phyloP scores from a whole-genome alignment of 2,888 invertebrate genomes.

The Aspidapion aeneum region DNA sequence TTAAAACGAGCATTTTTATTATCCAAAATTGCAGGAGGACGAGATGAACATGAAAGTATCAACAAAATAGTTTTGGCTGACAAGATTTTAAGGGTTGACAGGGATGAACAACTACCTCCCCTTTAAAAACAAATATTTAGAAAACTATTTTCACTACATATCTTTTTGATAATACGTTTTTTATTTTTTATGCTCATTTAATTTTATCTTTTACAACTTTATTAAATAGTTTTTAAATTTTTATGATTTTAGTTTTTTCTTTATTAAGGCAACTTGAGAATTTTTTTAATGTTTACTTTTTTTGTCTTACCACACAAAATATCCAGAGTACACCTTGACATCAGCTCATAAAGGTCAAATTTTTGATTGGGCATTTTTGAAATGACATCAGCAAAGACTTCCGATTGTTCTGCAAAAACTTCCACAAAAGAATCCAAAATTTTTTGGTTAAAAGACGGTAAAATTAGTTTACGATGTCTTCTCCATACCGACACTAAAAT shows the following conservation, averaged over 20 bases:
- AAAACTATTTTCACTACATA: no score
- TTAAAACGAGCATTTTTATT: conserved; percentile 43
- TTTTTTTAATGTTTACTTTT: no score
- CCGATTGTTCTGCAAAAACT: conserved; percentile 58
- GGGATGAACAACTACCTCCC: conserved; percentile 45
- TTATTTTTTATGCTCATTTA: not conserved
- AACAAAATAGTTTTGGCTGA: conserved; percentile 47
- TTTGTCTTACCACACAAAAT: conserved; percentile 61
- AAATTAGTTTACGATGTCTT: conserved; percentile 54
- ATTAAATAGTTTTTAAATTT: not conserved
- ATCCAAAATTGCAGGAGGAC: conserved; percentile 41
- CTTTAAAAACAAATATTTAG: conserved; percentile 23
- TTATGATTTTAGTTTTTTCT: no score
- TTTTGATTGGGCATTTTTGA: conserved; percentile 42
- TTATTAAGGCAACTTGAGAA: no score
- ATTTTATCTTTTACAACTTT: not conserved
- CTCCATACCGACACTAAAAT: conserved; percentile 56
- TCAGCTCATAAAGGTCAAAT: conserved; percentile 53
- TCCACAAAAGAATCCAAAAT: conserved; percentile 59
- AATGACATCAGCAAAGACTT: conserved; percentile 50
- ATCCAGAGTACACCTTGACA: conserved; percentile 58
- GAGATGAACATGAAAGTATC: conserved; percentile 42
- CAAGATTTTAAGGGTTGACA: conserved; percentile 46
- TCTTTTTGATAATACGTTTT: not conserved
- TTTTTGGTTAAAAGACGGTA: conserved; percentile 62